Evolutionary conservation across 2,113 vertebrate genomes (phyloP).

Genomic region (Xenopus laevis): DNA sequence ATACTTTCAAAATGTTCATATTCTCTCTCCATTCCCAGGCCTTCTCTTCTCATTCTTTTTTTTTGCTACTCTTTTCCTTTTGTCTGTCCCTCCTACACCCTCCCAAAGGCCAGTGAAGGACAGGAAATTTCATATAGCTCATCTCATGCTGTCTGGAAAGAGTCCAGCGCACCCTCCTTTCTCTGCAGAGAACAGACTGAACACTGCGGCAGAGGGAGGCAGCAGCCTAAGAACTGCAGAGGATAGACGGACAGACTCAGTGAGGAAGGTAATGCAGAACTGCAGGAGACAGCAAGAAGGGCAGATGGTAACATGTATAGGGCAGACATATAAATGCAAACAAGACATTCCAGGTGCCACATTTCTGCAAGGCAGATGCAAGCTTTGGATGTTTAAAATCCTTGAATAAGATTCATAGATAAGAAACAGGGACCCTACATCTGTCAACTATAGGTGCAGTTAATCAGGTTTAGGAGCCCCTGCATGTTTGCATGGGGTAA

Average conservation of each 20-base stretch:
- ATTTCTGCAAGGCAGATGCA: too few relatives aligned
- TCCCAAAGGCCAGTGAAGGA: neutral
- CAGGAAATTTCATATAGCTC: neutral
- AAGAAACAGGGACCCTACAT: neutral
- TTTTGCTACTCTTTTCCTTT: neutral
- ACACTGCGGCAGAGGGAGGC: conserved; percentile 34
- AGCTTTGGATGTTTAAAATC: too few relatives aligned
- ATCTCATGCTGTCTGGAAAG: conserved; percentile 4
- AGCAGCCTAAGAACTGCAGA: conserved; percentile 12
- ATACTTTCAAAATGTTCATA: too few relatives aligned
- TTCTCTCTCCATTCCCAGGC: too few relatives aligned
- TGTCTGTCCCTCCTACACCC: neutral
- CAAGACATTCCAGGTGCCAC: too few relatives aligned
- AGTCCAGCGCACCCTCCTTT: conserved; percentile 10
- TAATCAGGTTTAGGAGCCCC: too few relatives aligned
- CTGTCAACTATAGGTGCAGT: neutral
- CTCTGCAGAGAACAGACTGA: conserved; percentile 6
- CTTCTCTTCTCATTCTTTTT: too few relatives aligned
- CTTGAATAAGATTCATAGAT: neutral
- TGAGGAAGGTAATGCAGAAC: conserved; percentile 33
- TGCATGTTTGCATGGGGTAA: too few relatives aligned
- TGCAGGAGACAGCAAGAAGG: neutral
- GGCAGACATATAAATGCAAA: neutral
- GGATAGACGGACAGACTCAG: conserved; percentile 13
- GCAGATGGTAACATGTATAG: neutral